Percentiles rank a stretch among this genome's conserved stretches.
Evolutionary conservation across 2,113 vertebrate genomes (phyloP).

Genomic region (Ailuropoda melanoleuca): DNA sequence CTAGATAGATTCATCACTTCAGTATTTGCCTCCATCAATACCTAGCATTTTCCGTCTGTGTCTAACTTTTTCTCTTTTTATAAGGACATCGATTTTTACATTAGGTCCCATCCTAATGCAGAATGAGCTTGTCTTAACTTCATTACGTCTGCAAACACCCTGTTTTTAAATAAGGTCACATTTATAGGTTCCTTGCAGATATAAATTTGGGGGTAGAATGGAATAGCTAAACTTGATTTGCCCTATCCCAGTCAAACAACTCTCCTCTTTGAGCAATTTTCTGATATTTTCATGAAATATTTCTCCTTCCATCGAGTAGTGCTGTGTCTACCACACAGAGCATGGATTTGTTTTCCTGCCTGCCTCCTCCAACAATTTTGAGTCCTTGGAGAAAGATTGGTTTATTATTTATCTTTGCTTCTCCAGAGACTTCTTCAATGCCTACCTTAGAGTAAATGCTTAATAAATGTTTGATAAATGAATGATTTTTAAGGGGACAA

Average conservation of each 20-base stretch:
- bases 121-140: not conserved
- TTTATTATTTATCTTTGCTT: not conserved
- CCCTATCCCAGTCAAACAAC: not conserved
- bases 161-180: not conserved
- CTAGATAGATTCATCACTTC: not conserved
- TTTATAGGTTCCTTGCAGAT: not conserved
- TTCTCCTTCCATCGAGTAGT: not conserved
- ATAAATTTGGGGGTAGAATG: not conserved
- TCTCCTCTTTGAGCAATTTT: not conserved
- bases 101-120: not conserved
- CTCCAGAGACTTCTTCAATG: not conserved
- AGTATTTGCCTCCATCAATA: not conserved
- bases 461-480: constrained; percentile 45
- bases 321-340: not conserved
- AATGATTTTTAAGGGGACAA: constrained; percentile 26
- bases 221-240: not conserved
- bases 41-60: not conserved
- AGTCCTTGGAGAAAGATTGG: not conserved
- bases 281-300: not conserved
- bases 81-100: not conserved
- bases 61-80: not conserved
- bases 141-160: not conserved
- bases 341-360: not conserved
- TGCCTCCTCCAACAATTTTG: not conserved
- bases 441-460: not conserved